Percentiles rank a stretch among this genome's conserved stretches.
Evolutionary conservation across 2,797 vertebrate species (phyloP).

Genomic region (Hybognathus amarus): DNA sequence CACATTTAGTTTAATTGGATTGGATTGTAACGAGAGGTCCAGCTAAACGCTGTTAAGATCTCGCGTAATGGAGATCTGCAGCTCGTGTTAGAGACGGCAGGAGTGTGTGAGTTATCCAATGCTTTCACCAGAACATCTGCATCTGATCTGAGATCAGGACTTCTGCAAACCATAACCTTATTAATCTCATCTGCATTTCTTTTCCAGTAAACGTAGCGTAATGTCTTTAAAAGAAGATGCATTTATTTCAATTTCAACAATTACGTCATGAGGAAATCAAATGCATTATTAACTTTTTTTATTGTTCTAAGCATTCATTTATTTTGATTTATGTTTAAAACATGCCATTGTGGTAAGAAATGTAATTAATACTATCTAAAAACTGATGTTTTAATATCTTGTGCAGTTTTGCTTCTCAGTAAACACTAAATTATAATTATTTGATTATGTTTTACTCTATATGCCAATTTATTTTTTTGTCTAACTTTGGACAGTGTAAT

Average conservation of each 20-base stretch:
- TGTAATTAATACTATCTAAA: neutral
- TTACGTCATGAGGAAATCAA: neutral
- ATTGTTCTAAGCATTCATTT: neutral
- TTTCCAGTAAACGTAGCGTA: neutral
- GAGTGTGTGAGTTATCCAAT: neutral
- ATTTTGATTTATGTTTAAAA: neutral
- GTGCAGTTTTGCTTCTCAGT: neutral
- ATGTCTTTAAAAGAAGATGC: neutral
- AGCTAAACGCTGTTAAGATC: slow-evolving; percentile 52
- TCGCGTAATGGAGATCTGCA: slow-evolving; percentile 41
- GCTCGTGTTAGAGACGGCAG: slow-evolving; percentile 4
- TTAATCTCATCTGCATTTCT: neutral
- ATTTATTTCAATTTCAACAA: neutral
- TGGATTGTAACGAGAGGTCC: slow-evolving; percentile 60
- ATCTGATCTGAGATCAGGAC: neutral
- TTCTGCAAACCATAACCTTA: neutral
- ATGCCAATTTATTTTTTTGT: neutral
- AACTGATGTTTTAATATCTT: neutral
- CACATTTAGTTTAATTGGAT: slow-evolving; percentile 71
- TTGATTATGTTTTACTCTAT: neutral
- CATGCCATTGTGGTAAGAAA: neutral
- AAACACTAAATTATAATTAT: neutral
- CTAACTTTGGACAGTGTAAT: neutral
- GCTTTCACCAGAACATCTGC: neutral
- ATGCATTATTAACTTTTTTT: neutral